Percentiles rank a stretch among this genome's conserved stretches.
Conservation (phyloP, 2,113 vertebrate species). For the Xenopus borealis region DNA sequence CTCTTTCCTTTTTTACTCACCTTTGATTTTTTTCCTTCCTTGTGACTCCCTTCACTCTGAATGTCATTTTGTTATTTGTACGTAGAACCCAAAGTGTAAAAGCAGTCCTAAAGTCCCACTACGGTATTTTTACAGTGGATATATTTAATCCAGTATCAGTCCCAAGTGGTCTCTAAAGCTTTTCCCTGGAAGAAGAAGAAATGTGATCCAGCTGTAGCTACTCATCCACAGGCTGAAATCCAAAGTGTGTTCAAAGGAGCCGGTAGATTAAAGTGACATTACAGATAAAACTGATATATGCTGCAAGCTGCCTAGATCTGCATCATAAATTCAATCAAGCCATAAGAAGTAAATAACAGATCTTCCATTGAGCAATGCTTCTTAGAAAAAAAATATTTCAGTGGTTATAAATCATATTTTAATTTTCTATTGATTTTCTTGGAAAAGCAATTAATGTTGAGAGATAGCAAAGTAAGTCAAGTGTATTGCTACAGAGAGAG, state of each 20-base stretch:
- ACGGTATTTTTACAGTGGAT: neutral
- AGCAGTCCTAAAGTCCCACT: neutral
- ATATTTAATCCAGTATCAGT: neutral
- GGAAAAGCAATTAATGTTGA: neutral
- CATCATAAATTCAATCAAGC: neutral
- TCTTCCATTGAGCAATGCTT: neutral
- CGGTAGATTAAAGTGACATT: neutral
- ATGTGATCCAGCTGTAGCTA: neutral
- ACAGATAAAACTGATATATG: neutral
- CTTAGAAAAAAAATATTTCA: neutral
- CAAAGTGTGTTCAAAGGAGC: neutral
- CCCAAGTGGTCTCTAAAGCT: neutral
- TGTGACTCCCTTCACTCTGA: no score
- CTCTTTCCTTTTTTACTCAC: no score
- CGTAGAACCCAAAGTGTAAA: neutral
- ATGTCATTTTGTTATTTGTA: neutral
- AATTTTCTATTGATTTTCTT: neutral
- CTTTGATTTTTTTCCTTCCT: no score
- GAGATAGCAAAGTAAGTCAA: neutral
- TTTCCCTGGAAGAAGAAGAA: neutral
- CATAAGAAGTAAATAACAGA: neutral
- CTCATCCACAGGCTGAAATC: neutral
- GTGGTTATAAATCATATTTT: neutral
- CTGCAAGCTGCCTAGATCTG: neutral
- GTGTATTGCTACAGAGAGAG: neutral